Evolutionary conservation across 2,113 vertebrate genomes (phyloP).

Genomic region (Aegotheles bennettii): DNA sequence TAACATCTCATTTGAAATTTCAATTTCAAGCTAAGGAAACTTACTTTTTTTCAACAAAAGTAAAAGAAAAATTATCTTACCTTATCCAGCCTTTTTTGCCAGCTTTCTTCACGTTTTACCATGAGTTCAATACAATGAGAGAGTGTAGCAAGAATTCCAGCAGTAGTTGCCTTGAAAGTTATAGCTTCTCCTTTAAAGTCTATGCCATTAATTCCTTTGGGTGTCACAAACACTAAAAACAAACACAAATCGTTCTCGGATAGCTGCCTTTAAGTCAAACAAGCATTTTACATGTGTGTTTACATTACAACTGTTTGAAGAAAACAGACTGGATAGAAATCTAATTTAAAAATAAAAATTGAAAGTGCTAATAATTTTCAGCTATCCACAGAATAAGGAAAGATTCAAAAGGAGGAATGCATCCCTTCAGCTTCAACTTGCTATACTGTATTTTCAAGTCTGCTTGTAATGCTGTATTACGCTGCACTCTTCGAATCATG

Average conservation of each 20-base stretch:
- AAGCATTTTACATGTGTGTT: neutral
- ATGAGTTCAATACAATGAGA: constrained; percentile 98
- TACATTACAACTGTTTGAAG: neutral
- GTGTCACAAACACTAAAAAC: constrained; percentile 85
- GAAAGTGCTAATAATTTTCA: neutral
- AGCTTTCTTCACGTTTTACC: constrained; percentile 92
- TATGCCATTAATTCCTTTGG: constrained; percentile 91
- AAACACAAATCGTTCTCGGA: neutral
- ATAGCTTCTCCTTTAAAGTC: constrained; percentile 99
- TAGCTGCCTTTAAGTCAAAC: neutral
- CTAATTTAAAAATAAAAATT: neutral
- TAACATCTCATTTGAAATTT: neutral
- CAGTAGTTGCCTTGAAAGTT: constrained; percentile 98
- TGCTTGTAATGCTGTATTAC: constrained; percentile 39
- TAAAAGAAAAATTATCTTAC: constrained; percentile 64
- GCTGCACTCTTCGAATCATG: constrained; percentile 38
- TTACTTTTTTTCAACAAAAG: neutral
- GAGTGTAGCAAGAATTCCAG: constrained; percentile 93
- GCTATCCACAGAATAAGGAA: neutral
- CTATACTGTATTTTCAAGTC: constrained; percentile 27
- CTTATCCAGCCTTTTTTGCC: constrained; percentile 96
- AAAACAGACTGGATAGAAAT: neutral
- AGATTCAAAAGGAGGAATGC: neutral
- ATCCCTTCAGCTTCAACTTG: constrained; percentile 15
- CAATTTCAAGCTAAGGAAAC: neutral